Base-by-base conservation (phyloP, 1,140 invertebrate genomes). In the Ditylenchus dipsaci region DNA sequence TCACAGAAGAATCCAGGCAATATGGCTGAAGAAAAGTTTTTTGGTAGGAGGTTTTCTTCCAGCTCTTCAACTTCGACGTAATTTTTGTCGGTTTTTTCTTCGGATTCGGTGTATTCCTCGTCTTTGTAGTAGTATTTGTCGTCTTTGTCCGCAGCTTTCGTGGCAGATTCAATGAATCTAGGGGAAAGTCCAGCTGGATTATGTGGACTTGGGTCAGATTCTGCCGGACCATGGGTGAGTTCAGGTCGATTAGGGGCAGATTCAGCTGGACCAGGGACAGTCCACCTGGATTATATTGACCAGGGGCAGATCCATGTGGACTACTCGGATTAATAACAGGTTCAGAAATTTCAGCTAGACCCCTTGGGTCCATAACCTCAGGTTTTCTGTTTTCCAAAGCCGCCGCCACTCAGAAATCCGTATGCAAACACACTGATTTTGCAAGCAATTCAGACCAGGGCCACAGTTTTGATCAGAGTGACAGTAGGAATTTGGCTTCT, bases 1-100 rank as follows among this genome's bases (percentile, higher is more conserved):
- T 73, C 74, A 42, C 71, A 73, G n/a, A 72, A 69, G 0, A 71
- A 13, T 23, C 68, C 67, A 1, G 68, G 68, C 27, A 69, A 27
- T 63, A 66, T 30, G 17, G 49, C 33, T 27, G 53, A 8, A 26
- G 38, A 53, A 53, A 53, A 21, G 8, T 53, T 21, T 53, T 53
- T 53, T 1, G n/a, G 15, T 7, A 3, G 3, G 15, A 53, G 1
- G 15, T 7, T 53, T 53, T 53, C 33, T 38, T 38, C 33, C 33
- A 53, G 15, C 3, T 53, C n/a, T 53, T 53, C n/a, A 7, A 53
- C 3, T 19, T 26, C n/a, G 3, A 17, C n/a, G 15, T 19, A 53
- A 53, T 53, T 26, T 45, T 13, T n/a, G 43, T 45, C 11, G 43
- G n/a, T 45, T 53, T 38, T 38, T 11, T 38, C 33, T 5, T 38